Base-by-base conservation (phyloP, 1,140 invertebrate species). In the Harpegnathos saltator region DNA sequence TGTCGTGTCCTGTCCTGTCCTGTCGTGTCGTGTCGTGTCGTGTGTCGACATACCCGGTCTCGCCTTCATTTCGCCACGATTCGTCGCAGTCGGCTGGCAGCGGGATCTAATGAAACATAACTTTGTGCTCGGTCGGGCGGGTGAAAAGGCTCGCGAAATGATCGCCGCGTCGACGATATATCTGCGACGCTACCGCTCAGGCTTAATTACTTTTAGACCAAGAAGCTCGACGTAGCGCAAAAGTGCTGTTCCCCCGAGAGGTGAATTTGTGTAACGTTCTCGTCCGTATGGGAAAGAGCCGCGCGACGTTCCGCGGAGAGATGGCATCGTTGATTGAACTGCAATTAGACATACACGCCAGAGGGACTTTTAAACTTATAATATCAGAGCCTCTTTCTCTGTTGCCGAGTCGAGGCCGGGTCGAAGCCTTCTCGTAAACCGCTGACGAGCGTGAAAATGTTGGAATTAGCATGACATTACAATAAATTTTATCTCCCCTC, bases 401-500 rank as follows among this genome's bases (percentile, higher is more conserved):
- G 1, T 3, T 14, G 33, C 29, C 44, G 24, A 38, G 73, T 50
- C 44, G 50, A 65, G 17, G 11, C 3, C 3, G 38, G 33, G 44
- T 50, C 52, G 1, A 63, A 50, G 44, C 22, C 24, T 75, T 62
- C 50, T 65, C 44, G 15, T 63, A 75, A 77, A 56, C 24, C 58
- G 3, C 15, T 66, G 19, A 66, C 44, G 26, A 17, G 61, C 29
- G 52, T 65, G 48, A 77, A n/a, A 54, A 77, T 66, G 62, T 38
- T 65, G 12, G 66, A 65, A 66, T 77, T 11, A 66, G 62, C 19
- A 54, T 56, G 29, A 65, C 48, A 75, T 19, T 75, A 75, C 44
- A 75, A 24, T 77, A 77, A 65, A 38, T 52, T 66, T 66, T 38
- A 77, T 77, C 44, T 52, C 26, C n/a, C 22, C 48, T 54, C 29